Evolutionary conservation across 2,888 invertebrate genomes (phyloP).

Genomic region (Caenorhabditis afra): DNA sequence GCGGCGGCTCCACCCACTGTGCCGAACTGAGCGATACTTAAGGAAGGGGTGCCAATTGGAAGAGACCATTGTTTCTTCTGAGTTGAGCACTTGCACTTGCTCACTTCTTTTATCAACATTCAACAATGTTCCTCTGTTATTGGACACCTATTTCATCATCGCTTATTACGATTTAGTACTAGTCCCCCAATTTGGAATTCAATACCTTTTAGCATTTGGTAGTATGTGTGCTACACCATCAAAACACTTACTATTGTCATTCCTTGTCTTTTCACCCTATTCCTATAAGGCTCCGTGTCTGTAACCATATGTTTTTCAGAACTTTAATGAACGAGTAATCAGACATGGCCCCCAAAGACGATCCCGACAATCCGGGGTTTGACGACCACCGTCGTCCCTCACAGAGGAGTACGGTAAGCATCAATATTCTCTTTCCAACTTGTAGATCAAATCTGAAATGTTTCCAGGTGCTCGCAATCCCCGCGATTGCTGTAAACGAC

Average conservation of each 20-base stretch:
- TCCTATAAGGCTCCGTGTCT: not conserved
- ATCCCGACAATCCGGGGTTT: constrained; percentile 50
- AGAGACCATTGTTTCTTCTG: constrained; percentile 41
- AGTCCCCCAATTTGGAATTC: constrained; percentile 21
- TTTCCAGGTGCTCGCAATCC: constrained; percentile 49
- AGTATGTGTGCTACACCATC: not conserved
- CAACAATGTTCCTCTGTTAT: not conserved
- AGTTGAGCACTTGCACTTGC: not conserved
- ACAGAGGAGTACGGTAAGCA: constrained; percentile 54
- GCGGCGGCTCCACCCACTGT: constrained; percentile 23
- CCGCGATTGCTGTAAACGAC: constrained; percentile 48
- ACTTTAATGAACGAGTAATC: constrained; percentile 46
- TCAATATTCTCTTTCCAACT: too few relatives aligned
- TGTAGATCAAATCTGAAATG: not conserved
- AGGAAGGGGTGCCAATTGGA: constrained; percentile 45
- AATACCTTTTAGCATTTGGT: constrained; percentile 21
- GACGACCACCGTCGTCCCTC: constrained; percentile 56
- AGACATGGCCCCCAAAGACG: constrained; percentile 62
- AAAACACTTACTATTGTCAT: constrained; percentile 1
- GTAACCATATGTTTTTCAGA: not conserved
- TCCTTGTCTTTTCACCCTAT: not conserved
- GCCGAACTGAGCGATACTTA: constrained; percentile 37
- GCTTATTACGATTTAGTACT: constrained; percentile 10
- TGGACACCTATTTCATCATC: not conserved
- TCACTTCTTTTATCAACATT: not conserved